Base-by-base conservation (phyloP, 2,113 vertebrate genomes). In the Formicarius rufipectus region DNA sequence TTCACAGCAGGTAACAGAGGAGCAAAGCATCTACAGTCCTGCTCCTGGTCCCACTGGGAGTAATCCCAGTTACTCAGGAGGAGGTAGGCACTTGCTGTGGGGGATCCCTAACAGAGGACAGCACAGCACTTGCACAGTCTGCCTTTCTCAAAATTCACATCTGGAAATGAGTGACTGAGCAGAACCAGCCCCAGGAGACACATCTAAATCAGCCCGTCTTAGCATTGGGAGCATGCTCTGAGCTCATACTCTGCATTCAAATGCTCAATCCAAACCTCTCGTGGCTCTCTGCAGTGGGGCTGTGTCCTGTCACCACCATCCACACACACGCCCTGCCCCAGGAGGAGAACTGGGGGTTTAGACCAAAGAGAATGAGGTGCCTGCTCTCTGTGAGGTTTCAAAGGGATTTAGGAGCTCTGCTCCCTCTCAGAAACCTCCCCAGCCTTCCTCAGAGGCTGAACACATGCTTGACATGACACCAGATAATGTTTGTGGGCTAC, bases 391-490 rank as follows among this genome's bases (percentile, higher is more conserved):
- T 42, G 81, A 64, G 25, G 42, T 94, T 94, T 94, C 52, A 92
- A 90, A 89, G 90, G 68, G 85, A 80, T 81, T 88, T 67, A 71
- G 92, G 88, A 94, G 56, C 82, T 85, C 86, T 90, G 66, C 53
- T 85, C 58, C 35, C 74, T 67, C 92, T 90, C 59, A 47, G 93
- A 60, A 90, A 71, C 63, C 75, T 88, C 85, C 71, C 76, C 88
- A 80, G 44, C 9, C 79, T 88, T 76, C 88, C 79, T 93, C 15
- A 47, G 47, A 90, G 82, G 85, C 79, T 63, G 84, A 42, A 84
- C 72, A 86, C 68, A 59, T 55, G 76, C 90, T 84, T 93, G 88
- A 95, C 89, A 49, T 91, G 88, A 94, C 95, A 94, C 92, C 83
- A 94, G 93, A 83, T 83, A 91, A 95, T 71, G 75, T 96, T 74